phyloP scores from a whole-genome alignment of 2,797 vertebrate species.

The Pseudomugil gertrudae region DNA sequence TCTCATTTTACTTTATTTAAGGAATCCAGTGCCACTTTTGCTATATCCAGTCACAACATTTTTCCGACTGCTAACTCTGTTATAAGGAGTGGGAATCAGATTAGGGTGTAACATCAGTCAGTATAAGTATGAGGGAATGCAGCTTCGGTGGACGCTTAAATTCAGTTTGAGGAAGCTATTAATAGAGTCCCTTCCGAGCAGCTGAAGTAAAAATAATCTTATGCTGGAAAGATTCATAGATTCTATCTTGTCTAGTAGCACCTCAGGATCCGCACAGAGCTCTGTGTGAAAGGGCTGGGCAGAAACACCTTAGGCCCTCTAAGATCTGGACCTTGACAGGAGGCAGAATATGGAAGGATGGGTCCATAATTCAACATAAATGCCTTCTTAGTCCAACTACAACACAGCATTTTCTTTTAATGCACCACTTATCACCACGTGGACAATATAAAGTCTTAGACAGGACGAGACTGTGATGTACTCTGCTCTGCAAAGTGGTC shows the following conservation, averaged over 20 bases:
- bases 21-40: not conserved
- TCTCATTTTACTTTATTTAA: not conserved
- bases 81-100: constrained; percentile 4
- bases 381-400: constrained; percentile 21
- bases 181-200: constrained; percentile 3
- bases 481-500: constrained; percentile 51
- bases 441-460: constrained; percentile 31
- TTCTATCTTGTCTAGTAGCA: constrained; percentile 43
- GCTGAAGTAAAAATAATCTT: constrained; percentile 13
- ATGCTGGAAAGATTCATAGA: constrained; percentile 37
- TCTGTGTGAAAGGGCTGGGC: constrained; percentile 19
- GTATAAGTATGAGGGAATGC: not conserved
- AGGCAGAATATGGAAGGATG: constrained; percentile 23
- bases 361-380: constrained; percentile 2
- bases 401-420: constrained; percentile 17
- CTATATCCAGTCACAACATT: not conserved
- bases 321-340: constrained; percentile 27
- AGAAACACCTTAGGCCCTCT: constrained; percentile 25
- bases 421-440: constrained; percentile 32
- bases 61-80: constrained; percentile 13
- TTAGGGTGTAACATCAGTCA: constrained; percentile 1
- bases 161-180: not conserved
- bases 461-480: constrained; percentile 28
- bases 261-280: constrained; percentile 23
- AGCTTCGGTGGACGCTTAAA: not conserved